Percentiles rank a stretch among this genome's conserved stretches.
Conservation (phyloP, 2,888 invertebrate genomes). For the Dastarcus helophoroides region DNA sequence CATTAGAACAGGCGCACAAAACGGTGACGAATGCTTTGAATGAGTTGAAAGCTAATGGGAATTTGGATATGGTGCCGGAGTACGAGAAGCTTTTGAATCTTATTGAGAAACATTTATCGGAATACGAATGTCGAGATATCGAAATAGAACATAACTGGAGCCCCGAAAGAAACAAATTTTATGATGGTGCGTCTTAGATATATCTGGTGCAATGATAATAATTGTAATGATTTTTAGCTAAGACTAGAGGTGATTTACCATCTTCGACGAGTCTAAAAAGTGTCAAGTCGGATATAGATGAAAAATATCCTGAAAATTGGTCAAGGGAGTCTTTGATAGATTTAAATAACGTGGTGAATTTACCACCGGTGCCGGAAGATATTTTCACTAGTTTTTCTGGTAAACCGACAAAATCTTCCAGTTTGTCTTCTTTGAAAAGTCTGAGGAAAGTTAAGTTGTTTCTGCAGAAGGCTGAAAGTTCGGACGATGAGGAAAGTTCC, state of each 20-base stretch:
- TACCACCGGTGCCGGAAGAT: slow-evolving; percentile 39
- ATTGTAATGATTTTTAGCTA: not conserved
- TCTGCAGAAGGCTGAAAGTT: slow-evolving; percentile 35
- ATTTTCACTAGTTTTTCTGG: slow-evolving; percentile 33
- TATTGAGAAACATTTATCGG: slow-evolving; percentile 31
- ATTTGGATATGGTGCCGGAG: slow-evolving; percentile 24
- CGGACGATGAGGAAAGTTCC: slow-evolving; percentile 35
- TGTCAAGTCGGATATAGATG: slow-evolving; percentile 36
- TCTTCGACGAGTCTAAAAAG: slow-evolving; percentile 26
- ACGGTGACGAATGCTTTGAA: slow-evolving; percentile 24
- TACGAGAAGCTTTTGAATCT: slow-evolving; percentile 30
- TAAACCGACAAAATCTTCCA: slow-evolving; percentile 35
- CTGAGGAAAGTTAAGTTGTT: slow-evolving; percentile 38
- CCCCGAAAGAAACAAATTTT: slow-evolving; percentile 10
- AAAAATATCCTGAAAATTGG: slow-evolving; percentile 39
- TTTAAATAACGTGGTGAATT: slow-evolving; percentile 33
- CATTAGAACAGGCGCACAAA: slow-evolving; percentile 31
- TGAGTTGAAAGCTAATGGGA: slow-evolving; percentile 8
- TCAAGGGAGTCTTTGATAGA: slow-evolving; percentile 38
- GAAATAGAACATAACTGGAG: slow-evolving; percentile 15
- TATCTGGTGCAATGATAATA: not conserved
- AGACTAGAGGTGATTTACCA: slow-evolving; percentile 4
- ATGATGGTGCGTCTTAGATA: not conserved
- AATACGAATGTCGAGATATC: slow-evolving; percentile 28
- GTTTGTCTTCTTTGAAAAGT: slow-evolving; percentile 37